These are phyloP conservation scores for Zalophus californianus DNA, from an alignment of 2,797 vertebrate genomes.

Conservation along the genomic window DNA sequence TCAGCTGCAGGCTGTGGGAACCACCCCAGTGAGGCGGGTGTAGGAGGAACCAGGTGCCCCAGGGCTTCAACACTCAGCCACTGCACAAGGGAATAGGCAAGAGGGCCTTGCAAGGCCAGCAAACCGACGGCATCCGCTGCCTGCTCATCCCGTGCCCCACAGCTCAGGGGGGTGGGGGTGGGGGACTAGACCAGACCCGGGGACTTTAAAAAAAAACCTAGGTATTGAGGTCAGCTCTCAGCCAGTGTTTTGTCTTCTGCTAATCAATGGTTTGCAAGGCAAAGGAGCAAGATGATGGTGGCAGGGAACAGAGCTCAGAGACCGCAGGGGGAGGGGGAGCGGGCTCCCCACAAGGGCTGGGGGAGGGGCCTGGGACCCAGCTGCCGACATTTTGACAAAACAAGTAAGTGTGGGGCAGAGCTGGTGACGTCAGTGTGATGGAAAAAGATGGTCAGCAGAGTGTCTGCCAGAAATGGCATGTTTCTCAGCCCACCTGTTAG, in stretches of 20 bases:
- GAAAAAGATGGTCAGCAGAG: slow-evolving; percentile 76
- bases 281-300: slow-evolving; percentile 60
- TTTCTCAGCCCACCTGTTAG: slow-evolving; percentile 90
- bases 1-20: background rate
- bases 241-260: slow-evolving; percentile 62
- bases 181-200: background rate
- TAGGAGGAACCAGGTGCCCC: background rate
- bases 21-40: background rate
- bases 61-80: background rate
- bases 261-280: slow-evolving; percentile 70
- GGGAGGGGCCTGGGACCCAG: slow-evolving; percentile 57
- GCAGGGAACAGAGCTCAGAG: slow-evolving; percentile 32
- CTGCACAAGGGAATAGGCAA: background rate
- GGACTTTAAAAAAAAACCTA: slow-evolving; percentile 35
- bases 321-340: background rate
- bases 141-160: background rate
- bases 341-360: slow-evolving; percentile 32
- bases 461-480: slow-evolving; percentile 76
- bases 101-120: background rate
- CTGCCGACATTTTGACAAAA: slow-evolving; percentile 79
- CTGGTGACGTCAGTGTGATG: slow-evolving; percentile 76
- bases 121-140: background rate
- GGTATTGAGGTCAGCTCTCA: slow-evolving; percentile 41
- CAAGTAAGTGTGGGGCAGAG: slow-evolving; percentile 76
- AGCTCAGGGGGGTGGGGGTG: background rate